These are phyloP conservation scores for Ophion ellenae DNA, from an alignment of 2,888 invertebrate species.

Conservation along the genomic window DNA sequence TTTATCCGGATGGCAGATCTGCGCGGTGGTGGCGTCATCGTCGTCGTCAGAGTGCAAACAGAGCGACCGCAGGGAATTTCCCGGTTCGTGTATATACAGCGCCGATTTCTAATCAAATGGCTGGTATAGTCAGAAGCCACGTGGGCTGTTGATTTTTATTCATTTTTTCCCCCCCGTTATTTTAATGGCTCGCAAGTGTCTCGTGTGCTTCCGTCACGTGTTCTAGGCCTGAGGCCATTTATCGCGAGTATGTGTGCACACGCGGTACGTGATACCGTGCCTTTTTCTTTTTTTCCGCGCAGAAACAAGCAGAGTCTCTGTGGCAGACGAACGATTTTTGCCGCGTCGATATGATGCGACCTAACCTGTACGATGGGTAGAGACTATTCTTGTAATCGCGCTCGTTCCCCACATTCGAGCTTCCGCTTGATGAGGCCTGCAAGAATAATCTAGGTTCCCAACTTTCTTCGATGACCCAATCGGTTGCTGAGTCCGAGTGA, in stretches of 20 bases:
- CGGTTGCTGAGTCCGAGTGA: too few species aligned
- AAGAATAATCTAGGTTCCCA: too few species aligned
- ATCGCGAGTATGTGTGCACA: background rate
- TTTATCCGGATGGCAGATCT: constrained; percentile 27
- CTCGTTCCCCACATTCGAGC: too few species aligned
- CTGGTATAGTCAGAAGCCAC: background rate
- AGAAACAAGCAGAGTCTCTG: too few species aligned
- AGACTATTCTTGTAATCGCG: too few species aligned
- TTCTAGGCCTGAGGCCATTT: background rate
- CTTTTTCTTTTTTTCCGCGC: too few species aligned
- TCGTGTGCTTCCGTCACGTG: constrained; percentile 4
- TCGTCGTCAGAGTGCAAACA: constrained; percentile 33
- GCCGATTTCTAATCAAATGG: constrained; percentile 46
- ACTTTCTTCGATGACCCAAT: too few species aligned
- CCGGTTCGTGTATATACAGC: constrained; percentile 8
- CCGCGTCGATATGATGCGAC: background rate
- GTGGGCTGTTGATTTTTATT: background rate
- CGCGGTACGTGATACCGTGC: too few species aligned
- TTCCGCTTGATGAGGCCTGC: too few species aligned
- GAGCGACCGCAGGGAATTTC: background rate
- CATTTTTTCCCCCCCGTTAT: background rate
- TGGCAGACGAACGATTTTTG: background rate
- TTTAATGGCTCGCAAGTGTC: constrained; percentile 25
- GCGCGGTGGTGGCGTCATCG: background rate
- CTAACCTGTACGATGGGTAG: background rate